phyloP scores from a whole-genome alignment of 2,797 vertebrate genomes.

The Ciconia nigra region DNA sequence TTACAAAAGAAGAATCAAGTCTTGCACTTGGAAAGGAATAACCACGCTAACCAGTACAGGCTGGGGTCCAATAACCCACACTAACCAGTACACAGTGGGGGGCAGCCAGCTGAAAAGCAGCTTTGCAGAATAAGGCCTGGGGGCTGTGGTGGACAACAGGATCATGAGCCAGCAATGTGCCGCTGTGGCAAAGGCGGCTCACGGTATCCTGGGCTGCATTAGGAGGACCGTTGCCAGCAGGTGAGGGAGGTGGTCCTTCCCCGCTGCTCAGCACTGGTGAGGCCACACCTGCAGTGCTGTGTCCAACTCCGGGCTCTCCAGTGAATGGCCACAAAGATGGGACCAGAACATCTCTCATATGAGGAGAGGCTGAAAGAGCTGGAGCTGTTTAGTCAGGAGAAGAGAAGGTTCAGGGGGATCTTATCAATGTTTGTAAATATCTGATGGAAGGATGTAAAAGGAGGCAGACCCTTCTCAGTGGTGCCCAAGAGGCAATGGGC shows the following conservation, averaged over 20 bases:
- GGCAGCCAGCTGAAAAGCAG: not conserved
- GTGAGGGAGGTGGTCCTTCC: not conserved
- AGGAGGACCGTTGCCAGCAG: not conserved
- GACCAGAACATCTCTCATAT: not conserved
- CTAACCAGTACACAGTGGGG: not conserved
- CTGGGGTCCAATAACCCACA: not conserved
- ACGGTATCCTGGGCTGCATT: not conserved
- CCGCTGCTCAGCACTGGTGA: not conserved
- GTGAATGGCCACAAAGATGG: not conserved
- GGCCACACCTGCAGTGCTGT: not conserved
- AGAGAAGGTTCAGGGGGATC: not conserved
- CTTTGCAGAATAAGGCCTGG: not conserved
- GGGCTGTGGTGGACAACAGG: not conserved
- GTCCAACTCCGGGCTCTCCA: not conserved
- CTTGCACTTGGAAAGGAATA: not conserved
- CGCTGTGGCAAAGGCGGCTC: not conserved
- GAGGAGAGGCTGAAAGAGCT: not conserved
- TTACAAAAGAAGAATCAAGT: not conserved
- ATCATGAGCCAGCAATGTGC: not conserved
- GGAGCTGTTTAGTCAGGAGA: not conserved
- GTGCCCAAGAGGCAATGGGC: not conserved
- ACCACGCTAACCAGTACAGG: not conserved
- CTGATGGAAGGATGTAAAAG: not conserved
- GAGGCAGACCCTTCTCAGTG: not conserved
- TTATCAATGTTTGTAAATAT: not conserved